Conservation (phyloP, 92 coral and sea anemone species). For the Epizoanthus ramosus region DNA sequence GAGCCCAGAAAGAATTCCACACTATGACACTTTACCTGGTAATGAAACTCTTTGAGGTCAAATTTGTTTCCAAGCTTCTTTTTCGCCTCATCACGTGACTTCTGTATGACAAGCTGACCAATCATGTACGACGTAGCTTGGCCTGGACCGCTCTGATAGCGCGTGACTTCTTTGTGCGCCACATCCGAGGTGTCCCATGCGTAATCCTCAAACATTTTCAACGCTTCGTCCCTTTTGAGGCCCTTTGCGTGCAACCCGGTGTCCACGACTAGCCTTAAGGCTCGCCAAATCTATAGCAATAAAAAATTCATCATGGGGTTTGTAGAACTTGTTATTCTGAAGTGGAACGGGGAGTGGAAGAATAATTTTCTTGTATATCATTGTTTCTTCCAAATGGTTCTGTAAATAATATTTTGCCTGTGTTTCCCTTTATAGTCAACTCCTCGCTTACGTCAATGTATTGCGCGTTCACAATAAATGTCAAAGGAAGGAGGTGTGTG, state of each 20-base stretch:
- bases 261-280: conserved; percentile 84
- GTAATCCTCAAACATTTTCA: conserved; percentile 73
- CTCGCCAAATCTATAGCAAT: conserved; percentile 80
- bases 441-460: no score
- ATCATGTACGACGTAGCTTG: conserved; percentile 81
- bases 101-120: conserved; percentile 69
- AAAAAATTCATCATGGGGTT: neutral
- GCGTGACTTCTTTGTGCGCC: conserved; percentile 75
- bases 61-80: conserved; percentile 49
- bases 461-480: no score
- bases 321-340: no score
- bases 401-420: no score
- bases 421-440: no score
- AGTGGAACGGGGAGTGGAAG: no score
- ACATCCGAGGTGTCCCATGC: conserved; percentile 96
- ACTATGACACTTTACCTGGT: conserved; percentile 46
- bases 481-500: no score
- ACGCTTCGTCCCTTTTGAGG: conserved; percentile 73
- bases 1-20: no score
- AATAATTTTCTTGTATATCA: no score
- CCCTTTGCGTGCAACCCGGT: conserved; percentile 89
- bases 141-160: conserved; percentile 82
- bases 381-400: no score
- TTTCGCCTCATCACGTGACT: conserved; percentile 55
- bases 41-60: conserved; percentile 69